Percentiles rank a stretch among this genome's conserved stretches.
Conservation (phyloP, 2,797 vertebrate genomes). For the Hemibagrus guttatus region DNA sequence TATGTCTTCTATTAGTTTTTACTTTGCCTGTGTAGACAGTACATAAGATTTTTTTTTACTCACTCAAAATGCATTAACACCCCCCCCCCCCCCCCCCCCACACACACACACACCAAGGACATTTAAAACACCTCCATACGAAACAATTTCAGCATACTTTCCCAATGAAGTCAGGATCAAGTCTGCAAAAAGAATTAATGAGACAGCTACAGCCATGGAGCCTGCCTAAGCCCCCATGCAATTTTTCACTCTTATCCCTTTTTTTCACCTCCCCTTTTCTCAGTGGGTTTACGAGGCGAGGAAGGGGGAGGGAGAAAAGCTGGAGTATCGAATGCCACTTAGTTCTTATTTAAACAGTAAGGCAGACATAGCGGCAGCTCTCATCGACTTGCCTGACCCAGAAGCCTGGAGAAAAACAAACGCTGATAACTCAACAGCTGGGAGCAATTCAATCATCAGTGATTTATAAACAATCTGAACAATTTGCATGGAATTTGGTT, state of each 20-base stretch:
- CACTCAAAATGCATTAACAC: not conserved
- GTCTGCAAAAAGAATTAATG: conserved; percentile 45
- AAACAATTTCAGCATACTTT: conserved; percentile 51
- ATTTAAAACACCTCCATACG: conserved; percentile 20
- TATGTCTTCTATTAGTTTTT: not conserved
- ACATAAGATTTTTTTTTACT: not conserved
- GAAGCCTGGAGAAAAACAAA: conserved; percentile 85
- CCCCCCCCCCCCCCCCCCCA: not conserved
- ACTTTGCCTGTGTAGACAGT: not conserved
- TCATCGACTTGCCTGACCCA: conserved; percentile 86
- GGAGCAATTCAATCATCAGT: conserved; percentile 88
- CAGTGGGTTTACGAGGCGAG: not conserved
- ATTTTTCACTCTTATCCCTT: conserved; percentile 51
- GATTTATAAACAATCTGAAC: conserved; percentile 89
- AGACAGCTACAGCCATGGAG: conserved; percentile 24
- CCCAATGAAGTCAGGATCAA: conserved; percentile 47
- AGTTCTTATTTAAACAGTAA: conserved; percentile 88
- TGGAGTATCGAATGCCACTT: conserved; percentile 87
- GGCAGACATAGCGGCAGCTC: conserved; percentile 89
- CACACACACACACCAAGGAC: conserved; percentile 10
- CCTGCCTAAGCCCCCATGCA: conserved; percentile 23
- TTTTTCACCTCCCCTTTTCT: conserved; percentile 11
- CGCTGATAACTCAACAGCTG: conserved; percentile 86
- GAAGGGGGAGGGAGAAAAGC: conserved; percentile 34
- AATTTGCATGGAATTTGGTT: conserved; percentile 85